phyloP scores from a whole-genome alignment of 2,113 vertebrate genomes.

The Bagarius yarrelli region DNA sequence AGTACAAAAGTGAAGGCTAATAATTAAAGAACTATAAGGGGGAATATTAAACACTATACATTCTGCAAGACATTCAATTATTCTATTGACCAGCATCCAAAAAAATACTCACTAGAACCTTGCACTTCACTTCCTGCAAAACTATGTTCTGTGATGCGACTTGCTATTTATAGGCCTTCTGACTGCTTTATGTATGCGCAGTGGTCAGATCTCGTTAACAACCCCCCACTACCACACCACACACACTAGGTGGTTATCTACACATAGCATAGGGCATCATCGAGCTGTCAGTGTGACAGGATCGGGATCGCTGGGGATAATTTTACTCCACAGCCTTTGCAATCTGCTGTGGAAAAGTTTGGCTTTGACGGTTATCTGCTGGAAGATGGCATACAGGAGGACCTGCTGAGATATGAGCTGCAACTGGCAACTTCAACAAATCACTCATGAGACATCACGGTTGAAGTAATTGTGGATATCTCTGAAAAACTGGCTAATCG shows the following conservation, averaged over 20 bases:
- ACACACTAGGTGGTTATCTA: background rate
- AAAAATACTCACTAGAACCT: no score
- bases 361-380: background rate
- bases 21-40: background rate
- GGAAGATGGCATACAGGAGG: background rate
- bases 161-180: background rate
- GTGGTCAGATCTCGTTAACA: background rate
- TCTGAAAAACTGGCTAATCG: no score
- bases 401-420: background rate
- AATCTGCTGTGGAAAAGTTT: background rate
- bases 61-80: no score
- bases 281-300: slow-evolving; percentile 6
- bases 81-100: no score
- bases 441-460: background rate
- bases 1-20: background rate
- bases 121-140: background rate
- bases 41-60: no score
- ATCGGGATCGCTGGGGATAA: background rate
- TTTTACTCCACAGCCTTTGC: slow-evolving; percentile 1
- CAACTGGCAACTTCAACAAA: background rate
- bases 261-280: background rate
- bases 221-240: background rate
- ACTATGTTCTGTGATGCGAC: background rate
- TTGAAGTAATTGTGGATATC: no score
- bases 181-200: background rate